These are phyloP conservation scores for Acheta domesticus DNA, from an alignment of 2,888 invertebrate genomes.

Conservation along the genomic window DNA sequence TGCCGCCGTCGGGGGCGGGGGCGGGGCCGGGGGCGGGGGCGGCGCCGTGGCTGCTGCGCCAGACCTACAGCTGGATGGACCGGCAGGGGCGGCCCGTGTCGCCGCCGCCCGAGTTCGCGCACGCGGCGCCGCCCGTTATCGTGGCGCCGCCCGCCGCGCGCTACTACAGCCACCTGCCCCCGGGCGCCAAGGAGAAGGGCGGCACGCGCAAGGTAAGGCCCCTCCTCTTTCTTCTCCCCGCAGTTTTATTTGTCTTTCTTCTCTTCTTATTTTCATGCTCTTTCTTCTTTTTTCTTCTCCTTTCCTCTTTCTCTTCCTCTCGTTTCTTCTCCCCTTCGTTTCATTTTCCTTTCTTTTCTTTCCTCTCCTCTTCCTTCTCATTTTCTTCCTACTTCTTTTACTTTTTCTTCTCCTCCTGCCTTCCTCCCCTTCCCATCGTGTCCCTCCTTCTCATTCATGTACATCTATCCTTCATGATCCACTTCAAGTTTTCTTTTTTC, in stretches of 20 bases:
- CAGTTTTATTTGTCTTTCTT: too few relatives aligned
- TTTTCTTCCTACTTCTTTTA: too few relatives aligned
- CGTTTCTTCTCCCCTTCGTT: too few relatives aligned
- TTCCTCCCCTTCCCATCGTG: not conserved
- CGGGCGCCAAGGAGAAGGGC: slow-evolving; percentile 56
- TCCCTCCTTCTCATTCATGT: not conserved
- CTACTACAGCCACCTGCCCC: slow-evolving; percentile 35
- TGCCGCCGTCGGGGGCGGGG: slow-evolving; percentile 38
- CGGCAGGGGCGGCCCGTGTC: slow-evolving; percentile 81
- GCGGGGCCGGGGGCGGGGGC: slow-evolving; percentile 18
- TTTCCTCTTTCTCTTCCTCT: too few relatives aligned
- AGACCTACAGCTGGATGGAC: slow-evolving; percentile 94
- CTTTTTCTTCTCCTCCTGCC: too few relatives aligned
- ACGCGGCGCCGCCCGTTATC: slow-evolving; percentile 44
- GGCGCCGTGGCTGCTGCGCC: slow-evolving; percentile 58
- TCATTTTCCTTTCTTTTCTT: too few relatives aligned
- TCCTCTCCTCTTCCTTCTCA: too few relatives aligned
- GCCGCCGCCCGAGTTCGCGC: slow-evolving; percentile 73
- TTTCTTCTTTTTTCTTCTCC: too few relatives aligned
- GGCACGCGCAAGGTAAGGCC: slow-evolving; percentile 59
- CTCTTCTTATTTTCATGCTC: fast-evolving
- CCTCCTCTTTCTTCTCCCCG: not conserved
- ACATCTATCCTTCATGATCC: not conserved
- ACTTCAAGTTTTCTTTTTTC: not conserved
- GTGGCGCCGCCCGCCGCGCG: slow-evolving; percentile 45